Percentiles rank a stretch among this genome's conserved stretches.
phyloP scores from a whole-genome alignment of 2,797 vertebrate genomes.

The Acanthopagrus latus region DNA sequence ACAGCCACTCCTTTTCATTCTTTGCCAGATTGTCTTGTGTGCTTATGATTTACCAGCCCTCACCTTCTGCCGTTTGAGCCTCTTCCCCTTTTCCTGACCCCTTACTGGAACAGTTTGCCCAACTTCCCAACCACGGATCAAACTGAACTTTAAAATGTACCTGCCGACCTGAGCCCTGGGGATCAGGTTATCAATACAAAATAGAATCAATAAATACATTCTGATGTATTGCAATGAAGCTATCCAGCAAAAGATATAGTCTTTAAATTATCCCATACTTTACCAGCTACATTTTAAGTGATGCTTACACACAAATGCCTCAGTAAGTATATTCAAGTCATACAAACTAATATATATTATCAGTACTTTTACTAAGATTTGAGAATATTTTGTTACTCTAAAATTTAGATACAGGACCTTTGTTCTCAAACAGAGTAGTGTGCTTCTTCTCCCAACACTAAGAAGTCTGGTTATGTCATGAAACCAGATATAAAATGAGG shows the following conservation, averaged over 20 bases:
- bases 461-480: background rate
- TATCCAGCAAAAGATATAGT: no score
- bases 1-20: background rate
- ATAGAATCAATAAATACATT: no score
- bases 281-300: background rate
- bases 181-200: no score
- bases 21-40: background rate
- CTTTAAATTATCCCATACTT: no score
- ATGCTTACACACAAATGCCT: background rate
- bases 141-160: background rate
- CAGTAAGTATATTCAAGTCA: background rate
- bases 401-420: background rate
- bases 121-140: background rate
- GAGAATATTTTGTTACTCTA: background rate
- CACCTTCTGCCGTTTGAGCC: background rate
- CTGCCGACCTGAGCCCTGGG: background rate
- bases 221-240: no score
- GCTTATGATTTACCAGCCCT: background rate
- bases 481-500: background rate
- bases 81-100: background rate
- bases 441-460: background rate
- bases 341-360: background rate
- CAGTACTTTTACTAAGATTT: background rate
- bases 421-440: no score
- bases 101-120: background rate